A percentile compares a stretch with the other conserved stretches of the same genome.
These are phyloP conservation scores for Natator depressus DNA, from an alignment of 2,113 vertebrate species.

Conservation along the genomic window DNA sequence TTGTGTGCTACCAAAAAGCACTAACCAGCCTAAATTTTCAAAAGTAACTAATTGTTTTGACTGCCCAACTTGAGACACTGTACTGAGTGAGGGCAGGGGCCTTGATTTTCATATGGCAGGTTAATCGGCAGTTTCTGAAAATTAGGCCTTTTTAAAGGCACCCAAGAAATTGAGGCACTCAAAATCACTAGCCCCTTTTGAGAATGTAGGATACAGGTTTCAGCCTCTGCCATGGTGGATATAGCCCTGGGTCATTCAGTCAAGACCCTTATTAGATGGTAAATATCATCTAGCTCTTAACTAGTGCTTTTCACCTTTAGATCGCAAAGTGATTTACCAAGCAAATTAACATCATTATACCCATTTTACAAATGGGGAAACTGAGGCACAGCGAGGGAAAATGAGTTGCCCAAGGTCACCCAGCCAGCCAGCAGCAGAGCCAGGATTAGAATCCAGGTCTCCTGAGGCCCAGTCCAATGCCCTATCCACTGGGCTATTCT, in stretches of 20 bases:
- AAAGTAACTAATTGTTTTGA: background rate
- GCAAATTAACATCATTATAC: conserved; percentile 1
- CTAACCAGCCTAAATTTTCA: background rate
- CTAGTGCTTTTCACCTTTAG: conserved; percentile 39
- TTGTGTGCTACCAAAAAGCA: background rate
- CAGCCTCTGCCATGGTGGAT: background rate
- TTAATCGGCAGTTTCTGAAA: rapidly evolving
- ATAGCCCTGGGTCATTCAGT: conserved; percentile 6
- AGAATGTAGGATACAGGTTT: background rate
- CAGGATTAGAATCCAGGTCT: background rate
- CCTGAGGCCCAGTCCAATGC: background rate
- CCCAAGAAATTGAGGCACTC: background rate
- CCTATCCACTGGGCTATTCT: background rate
- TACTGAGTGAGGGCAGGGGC: background rate
- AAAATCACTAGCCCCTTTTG: background rate
- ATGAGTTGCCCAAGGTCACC: background rate
- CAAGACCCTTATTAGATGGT: conserved; percentile 16
- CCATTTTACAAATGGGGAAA: conserved; percentile 44
- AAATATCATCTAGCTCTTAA: conserved; percentile 45
- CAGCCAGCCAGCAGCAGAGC: too few species aligned
- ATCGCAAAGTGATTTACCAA: conserved; percentile 50
- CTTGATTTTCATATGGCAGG: rapidly evolving
- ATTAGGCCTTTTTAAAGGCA: background rate
- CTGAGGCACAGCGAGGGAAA: rapidly evolving
- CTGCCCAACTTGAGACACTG: background rate